Evolutionary conservation across 2,888 invertebrate genomes (phyloP).

Genomic region (Cyclophora albipunctata): DNA sequence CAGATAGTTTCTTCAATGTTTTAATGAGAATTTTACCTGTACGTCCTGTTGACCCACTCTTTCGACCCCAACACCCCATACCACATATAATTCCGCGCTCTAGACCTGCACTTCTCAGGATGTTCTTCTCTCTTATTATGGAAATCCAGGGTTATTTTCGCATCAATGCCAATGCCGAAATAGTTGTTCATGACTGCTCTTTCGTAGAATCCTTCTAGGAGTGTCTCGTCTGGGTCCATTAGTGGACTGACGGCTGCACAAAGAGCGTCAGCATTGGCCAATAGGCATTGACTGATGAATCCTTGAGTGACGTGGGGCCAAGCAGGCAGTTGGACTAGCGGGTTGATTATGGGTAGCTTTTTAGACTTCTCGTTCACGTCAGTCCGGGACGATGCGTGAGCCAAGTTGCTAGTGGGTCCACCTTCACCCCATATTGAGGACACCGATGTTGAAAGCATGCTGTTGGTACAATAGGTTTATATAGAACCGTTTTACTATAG

Average conservation of each 20-base stretch:
- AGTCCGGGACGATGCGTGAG: slow-evolving; percentile 40
- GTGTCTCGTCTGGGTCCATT: slow-evolving; percentile 93
- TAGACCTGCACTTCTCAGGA: slow-evolving; percentile 95
- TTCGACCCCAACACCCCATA: slow-evolving; percentile 88
- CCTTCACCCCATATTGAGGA: slow-evolving; percentile 72
- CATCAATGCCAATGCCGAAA: slow-evolving; percentile 98
- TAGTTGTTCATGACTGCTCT: slow-evolving; percentile 99
- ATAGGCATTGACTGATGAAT: slow-evolving; percentile 94
- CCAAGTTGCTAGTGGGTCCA: slow-evolving; percentile 34
- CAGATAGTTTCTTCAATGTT: too few relatives aligned
- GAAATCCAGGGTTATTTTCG: slow-evolving; percentile 97
- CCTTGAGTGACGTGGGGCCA: slow-evolving; percentile 91
- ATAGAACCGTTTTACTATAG: too few relatives aligned
- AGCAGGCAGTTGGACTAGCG: slow-evolving; percentile 87
- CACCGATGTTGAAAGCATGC: slow-evolving; percentile 67
- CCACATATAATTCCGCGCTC: slow-evolving; percentile 98
- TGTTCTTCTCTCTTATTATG: slow-evolving; percentile 98
- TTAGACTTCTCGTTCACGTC: slow-evolving; percentile 78
- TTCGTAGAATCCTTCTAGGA: slow-evolving; percentile 92
- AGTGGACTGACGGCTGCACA: slow-evolving; percentile 97
- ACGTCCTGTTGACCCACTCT: slow-evolving; percentile 90
- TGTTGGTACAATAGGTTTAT: slow-evolving; percentile 17
- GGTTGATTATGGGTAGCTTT: slow-evolving; percentile 91
- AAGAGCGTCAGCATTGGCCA: slow-evolving; percentile 96
- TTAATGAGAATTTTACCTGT: slow-evolving; percentile 73